Evolutionary conservation across 2,797 vertebrate genomes (phyloP).

Genomic region (Acanthurus lineatus): DNA sequence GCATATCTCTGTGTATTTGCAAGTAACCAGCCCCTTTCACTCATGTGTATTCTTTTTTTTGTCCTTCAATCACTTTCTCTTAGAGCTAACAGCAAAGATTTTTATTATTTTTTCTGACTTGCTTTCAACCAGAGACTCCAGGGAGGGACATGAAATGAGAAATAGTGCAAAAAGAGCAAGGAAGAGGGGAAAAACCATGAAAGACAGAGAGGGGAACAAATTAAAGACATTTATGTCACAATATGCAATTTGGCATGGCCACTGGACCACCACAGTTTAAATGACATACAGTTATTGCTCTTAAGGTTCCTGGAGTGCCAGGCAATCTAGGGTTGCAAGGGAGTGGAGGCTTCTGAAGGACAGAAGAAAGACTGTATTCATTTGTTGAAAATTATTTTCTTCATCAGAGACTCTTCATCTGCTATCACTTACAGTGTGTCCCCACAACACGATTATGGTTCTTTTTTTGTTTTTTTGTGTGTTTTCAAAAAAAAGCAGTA

Average conservation of each 20-base stretch:
- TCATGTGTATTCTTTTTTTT: not conserved
- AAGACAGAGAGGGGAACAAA: conserved; percentile 10
- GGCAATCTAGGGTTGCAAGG: conserved; percentile 18
- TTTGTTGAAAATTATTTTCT: conserved; percentile 42
- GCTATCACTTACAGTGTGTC: conserved; percentile 6
- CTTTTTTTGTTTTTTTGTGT: conserved; percentile 1
- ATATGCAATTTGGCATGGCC: conserved; percentile 23
- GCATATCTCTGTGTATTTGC: conserved; percentile 29
- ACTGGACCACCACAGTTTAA: conserved; percentile 44
- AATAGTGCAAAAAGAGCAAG: conserved; percentile 1
- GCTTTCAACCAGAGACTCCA: conserved; percentile 40
- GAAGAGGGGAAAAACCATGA: not conserved
- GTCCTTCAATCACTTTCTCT: conserved; percentile 45
- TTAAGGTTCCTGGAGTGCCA: conserved; percentile 43
- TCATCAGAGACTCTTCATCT: conserved; percentile 21
- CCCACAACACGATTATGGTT: not conserved
- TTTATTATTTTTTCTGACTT: conserved; percentile 46
- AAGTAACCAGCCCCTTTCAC: conserved; percentile 28
- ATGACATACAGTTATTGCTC: conserved; percentile 43
- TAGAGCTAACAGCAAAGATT: conserved; percentile 27
- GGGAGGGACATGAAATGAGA: conserved; percentile 1
- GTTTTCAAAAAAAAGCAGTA: not conserved
- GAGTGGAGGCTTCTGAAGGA: conserved; percentile 26
- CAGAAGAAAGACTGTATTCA: conserved; percentile 37
- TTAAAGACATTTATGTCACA: conserved; percentile 35